phyloP scores from a whole-genome alignment of 30 jellyfish, hydroid and myxozoan species.

The Cassiopea andromeda region DNA sequence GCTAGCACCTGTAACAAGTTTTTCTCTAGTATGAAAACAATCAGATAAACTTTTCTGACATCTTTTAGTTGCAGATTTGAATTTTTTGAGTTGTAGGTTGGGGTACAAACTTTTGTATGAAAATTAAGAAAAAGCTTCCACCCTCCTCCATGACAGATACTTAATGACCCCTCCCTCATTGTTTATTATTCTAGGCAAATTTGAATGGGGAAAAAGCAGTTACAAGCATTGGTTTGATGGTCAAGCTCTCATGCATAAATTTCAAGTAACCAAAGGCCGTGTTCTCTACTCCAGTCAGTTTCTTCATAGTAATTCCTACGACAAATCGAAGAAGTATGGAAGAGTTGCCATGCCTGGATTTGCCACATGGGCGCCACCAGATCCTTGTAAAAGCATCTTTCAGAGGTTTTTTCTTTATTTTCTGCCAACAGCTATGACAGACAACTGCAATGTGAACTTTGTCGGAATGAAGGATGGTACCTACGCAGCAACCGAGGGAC shows the following conservation, averaged over 20 bases:
- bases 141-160: no score
- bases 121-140: no score
- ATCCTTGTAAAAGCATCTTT: constrained; percentile 80
- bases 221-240: constrained; percentile 76
- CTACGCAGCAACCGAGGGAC: constrained; percentile 68
- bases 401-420: constrained; percentile 55
- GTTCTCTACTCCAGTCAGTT: constrained; percentile 54
- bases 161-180: no score
- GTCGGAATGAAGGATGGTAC: constrained; percentile 60
- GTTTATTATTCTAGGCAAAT: constrained; percentile 6
- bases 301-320: constrained; percentile 60
- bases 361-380: constrained; percentile 83
- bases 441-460: constrained; percentile 60
- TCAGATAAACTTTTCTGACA: no score
- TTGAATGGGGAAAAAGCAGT: constrained; percentile 68
- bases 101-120: no score
- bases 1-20: no score
- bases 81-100: no score
- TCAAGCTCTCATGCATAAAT: constrained; percentile 46
- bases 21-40: no score
- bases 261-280: constrained; percentile 31
- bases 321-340: constrained; percentile 47
- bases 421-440: constrained; percentile 65
- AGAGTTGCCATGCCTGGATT: constrained; percentile 49
- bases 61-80: no score